Evolutionary conservation across 2,113 vertebrate species (phyloP), one percentile per base, ranked within the genome.

Genomic region (Neogobius melanostomus): DNA sequence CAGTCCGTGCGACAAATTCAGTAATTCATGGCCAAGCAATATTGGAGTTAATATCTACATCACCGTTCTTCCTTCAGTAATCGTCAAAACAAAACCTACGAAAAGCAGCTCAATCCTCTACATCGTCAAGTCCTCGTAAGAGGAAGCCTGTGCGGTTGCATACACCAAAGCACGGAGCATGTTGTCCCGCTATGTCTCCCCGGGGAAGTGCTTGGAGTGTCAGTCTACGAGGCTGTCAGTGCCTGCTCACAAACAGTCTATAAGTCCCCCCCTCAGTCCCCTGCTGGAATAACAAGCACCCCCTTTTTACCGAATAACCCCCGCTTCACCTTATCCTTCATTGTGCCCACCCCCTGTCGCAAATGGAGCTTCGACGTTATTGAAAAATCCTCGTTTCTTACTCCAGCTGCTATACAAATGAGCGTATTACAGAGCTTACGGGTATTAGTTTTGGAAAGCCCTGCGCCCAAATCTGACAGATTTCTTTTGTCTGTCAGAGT

Each of bases 191-290:
- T 52, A 69, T 72, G 82, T 71, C 79, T 79, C 82, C 78, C 85
- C 50, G 21, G 83, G 81, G 82, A 77, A 77, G 80, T 76, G 79
- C 87, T 69, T 43, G 50, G 77, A 87, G 90, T 85, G 85, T 90
- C 87, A 91, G 91, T 89, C 86, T 90, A 84, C 79, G 52, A 77
- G 81, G 82, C 91, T 92, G 93, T 94, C 93, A 92, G 85, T 87
- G 76, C 77, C 83, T 81, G 69, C 83, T 92, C 91, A 86, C 76
- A 62, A 69, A 86, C 92, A 94, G 88, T 67, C 88, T 84, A 90
- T 93, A 94, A 90, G 86, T 93, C 87, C 81, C 84, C 80, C 87
- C 81, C 85, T 79, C 65, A 75, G 85, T 86, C 87, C 84, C 76
- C 66, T 81, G 83, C 86, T 89, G 83, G 66, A 92, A 92, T 87